Base-by-base conservation (phyloP, 2,888 invertebrate genomes). In the Falcaria lacertinaria region DNA sequence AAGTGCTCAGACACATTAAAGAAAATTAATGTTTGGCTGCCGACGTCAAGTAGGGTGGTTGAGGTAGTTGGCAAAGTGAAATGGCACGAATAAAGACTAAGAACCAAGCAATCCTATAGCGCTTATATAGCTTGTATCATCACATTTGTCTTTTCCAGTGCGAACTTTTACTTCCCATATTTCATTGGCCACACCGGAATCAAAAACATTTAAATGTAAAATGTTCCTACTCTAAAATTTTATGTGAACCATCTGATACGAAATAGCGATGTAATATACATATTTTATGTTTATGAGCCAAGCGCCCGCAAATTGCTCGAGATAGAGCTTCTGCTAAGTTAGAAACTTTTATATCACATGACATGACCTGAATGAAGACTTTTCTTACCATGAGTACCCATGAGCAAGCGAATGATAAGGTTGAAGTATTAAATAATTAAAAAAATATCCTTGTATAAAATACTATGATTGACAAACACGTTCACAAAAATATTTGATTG, bases 1-100 rank as follows among this genome's bases (percentile, higher is more conserved):
- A 82, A 87, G 84, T 87, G 79, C 82, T 86, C 85, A 85, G 84
- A 81, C 86, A 87, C 88, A 87, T 89, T 88, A 88, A 88, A 86
- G 87, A 86, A 87, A 88, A 88, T 89, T 87, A 88, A 88, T 88
- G 89, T 86, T 86, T 83, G 80, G 81, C 82, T 84, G 74, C 80
- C 80, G 72, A 75, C 85, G 80, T 85, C 85, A 83, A 86, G 82
- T 77, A 70, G 75, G 66, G 73, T 74, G 80, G 80, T 82, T 65
- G 69, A 75, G 75, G 77, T 77, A 80, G 81, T 80, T 85, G 82
- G 85, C 82, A 80, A 81, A 82, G 84, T 84, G 83, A 83, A 88
- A 86, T 81, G 81, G 81, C 58, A 80, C 73, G 82, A 74, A 82
- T 81, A 79, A 80, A 80, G 67, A 72, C 79, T 57, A 68, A 64